Evolutionary conservation across 2,113 vertebrate genomes (phyloP).

Genomic region (Leptobrachium ailaonicum): DNA sequence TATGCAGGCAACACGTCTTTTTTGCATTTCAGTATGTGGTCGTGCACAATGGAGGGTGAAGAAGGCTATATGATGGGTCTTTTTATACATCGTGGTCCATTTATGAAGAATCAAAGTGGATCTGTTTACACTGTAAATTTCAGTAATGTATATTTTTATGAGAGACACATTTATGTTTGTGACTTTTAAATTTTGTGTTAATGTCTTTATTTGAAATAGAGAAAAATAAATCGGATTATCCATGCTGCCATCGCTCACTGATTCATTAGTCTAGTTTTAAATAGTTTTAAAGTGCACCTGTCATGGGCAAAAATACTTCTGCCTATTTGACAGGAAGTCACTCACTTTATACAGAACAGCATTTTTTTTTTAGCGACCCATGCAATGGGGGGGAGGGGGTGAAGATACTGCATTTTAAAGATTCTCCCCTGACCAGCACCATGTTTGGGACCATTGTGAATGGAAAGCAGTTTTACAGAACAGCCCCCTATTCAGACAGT

Average conservation of each 20-base stretch:
- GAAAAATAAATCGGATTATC: background rate
- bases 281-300: too few species aligned
- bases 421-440: too few species aligned
- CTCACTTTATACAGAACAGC: too few species aligned
- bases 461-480: too few species aligned
- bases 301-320: too few species aligned
- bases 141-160: slow-evolving; percentile 55
- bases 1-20: background rate
- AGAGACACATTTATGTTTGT: slow-evolving; percentile 49
- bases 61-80: slow-evolving; percentile 1
- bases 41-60: slow-evolving; percentile 46
- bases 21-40: slow-evolving; percentile 43
- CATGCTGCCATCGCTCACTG: background rate
- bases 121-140: slow-evolving; percentile 52
- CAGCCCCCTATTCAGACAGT: too few species aligned
- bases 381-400: too few species aligned
- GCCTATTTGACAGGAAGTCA: too few species aligned
- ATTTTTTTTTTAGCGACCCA: too few species aligned
- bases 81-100: slow-evolving; percentile 42
- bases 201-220: background rate
- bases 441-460: too few species aligned
- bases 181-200: slow-evolving; percentile 52
- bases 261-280: background rate
- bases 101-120: slow-evolving; percentile 30
- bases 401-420: too few species aligned